These are phyloP conservation scores for Quadriops clusia DNA, from an alignment of 2,888 invertebrate genomes.

Conservation along the genomic window DNA sequence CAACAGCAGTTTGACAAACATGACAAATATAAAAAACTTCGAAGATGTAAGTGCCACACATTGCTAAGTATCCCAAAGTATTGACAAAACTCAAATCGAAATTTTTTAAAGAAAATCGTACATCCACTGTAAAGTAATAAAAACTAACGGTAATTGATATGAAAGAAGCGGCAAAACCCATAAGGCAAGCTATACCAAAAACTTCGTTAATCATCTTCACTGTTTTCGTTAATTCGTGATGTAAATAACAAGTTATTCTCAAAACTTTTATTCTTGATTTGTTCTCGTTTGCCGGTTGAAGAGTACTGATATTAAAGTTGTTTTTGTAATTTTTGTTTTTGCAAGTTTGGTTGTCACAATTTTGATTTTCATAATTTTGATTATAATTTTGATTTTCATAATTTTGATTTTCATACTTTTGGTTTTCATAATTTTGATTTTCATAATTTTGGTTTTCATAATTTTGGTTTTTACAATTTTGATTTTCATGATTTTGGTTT, in stretches of 20 bases:
- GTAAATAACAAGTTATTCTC: constrained; percentile 19
- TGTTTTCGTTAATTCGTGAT: constrained; percentile 22
- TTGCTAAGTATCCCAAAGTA: constrained; percentile 10
- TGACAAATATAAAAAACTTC: constrained; percentile 22
- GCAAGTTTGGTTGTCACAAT: no score
- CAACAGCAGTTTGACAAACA: constrained; percentile 21
- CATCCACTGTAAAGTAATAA: constrained; percentile 18
- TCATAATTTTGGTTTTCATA: no score
- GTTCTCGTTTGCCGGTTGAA: constrained; percentile 1
- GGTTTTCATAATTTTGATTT: no score
- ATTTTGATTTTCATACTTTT: no score
- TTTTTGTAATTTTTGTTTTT: background rate
- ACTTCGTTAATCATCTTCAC: constrained; percentile 19
- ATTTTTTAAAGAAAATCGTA: constrained; percentile 10
- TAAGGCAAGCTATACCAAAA: constrained; percentile 21
- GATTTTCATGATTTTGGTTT: no score
- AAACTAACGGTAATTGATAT: constrained; percentile 20
- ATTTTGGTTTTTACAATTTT: no score
- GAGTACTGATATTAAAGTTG: constrained; percentile 1
- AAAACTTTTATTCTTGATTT: constrained; percentile 8
- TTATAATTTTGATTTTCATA: no score
- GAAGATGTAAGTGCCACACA: constrained; percentile 16
- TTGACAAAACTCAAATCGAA: constrained; percentile 5
- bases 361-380: no score
- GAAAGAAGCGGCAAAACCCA: constrained; percentile 21